A percentile compares a stretch with the other conserved stretches of the same genome.
phyloP scores from a whole-genome alignment of 2,797 vertebrate species.

The Gymnoscopelus microlampas region DNA sequence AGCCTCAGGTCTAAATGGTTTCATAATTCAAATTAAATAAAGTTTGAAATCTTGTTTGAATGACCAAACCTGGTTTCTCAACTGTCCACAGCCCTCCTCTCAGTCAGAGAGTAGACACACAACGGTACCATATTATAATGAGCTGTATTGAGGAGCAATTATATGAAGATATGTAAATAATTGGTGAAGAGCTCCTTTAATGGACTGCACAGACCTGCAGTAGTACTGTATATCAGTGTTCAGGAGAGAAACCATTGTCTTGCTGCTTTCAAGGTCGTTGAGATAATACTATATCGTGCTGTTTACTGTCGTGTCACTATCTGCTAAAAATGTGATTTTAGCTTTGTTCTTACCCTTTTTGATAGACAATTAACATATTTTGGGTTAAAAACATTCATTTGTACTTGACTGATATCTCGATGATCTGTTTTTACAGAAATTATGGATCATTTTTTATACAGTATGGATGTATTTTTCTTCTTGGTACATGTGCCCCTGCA shows the following conservation, averaged over 20 bases:
- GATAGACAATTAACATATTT: conserved; percentile 43
- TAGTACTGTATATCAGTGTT: too few species aligned
- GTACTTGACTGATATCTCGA: conserved; percentile 39
- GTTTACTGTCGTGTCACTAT: conserved; percentile 6
- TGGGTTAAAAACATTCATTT: conserved; percentile 47
- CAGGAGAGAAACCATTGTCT: conserved; percentile 16
- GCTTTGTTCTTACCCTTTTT: conserved; percentile 53
- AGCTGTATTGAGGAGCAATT: too few species aligned
- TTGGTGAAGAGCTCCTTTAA: too few species aligned
- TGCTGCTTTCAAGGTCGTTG: conserved; percentile 30
- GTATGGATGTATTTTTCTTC: conserved; percentile 47
- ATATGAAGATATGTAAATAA: too few species aligned
- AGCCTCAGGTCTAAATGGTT: too few species aligned
- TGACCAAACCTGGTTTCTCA: too few species aligned
- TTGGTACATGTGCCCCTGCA: conserved; percentile 17
- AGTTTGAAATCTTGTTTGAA: too few species aligned
- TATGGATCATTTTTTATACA: conserved; percentile 60
- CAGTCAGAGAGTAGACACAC: too few species aligned
- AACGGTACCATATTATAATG: too few species aligned
- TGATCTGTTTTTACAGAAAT: conserved; percentile 54
- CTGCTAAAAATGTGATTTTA: conserved; percentile 4
- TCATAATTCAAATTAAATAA: too few species aligned
- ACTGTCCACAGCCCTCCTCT: too few species aligned
- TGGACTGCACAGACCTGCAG: too few species aligned
- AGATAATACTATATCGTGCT: conserved; percentile 21